Percentiles rank a stretch among this genome's conserved stretches.
Conservation (phyloP, 2,888 invertebrate species). For the Barypeithes pellucidus region DNA sequence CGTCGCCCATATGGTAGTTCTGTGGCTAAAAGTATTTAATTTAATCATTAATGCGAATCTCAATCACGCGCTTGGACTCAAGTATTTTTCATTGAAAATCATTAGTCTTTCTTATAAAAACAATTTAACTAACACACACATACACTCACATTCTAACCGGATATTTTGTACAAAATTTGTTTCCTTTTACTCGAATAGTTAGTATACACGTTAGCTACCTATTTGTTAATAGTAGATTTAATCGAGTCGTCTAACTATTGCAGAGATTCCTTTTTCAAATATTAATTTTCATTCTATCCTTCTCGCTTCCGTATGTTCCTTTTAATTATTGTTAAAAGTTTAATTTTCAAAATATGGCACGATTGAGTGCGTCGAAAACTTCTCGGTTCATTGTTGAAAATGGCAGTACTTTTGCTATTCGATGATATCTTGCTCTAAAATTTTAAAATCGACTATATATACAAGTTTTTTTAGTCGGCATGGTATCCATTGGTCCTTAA, state of each 20-base stretch:
- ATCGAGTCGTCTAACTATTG: background rate
- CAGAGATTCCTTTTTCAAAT: background rate
- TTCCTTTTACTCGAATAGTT: background rate
- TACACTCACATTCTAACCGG: background rate
- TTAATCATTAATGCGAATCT: too few species aligned
- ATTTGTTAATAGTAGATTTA: background rate
- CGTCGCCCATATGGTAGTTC: background rate
- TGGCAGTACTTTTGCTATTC: conserved; percentile 25
- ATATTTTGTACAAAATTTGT: background rate
- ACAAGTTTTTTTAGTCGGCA: conserved; percentile 82
- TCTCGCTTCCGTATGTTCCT: background rate
- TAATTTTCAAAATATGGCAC: conserved; percentile 14
- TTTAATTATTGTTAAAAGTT: background rate
- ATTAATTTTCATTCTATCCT: background rate
- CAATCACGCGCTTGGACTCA: background rate
- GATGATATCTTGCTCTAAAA: conserved; percentile 9
- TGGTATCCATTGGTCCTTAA: conserved; percentile 83
- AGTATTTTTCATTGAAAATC: background rate
- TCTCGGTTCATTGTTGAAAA: conserved; percentile 10
- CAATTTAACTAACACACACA: conserved; percentile 18
- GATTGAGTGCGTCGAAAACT: background rate
- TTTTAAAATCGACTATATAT: conserved; percentile 23
- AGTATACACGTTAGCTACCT: conserved; percentile 1
- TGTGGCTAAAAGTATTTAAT: background rate
- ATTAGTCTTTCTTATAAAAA: conserved; percentile 17